A percentile compares a stretch with the other conserved stretches of the same genome.
Evolutionary conservation across 2,888 invertebrate genomes (phyloP).

Genomic region (Thera obeliscata): DNA sequence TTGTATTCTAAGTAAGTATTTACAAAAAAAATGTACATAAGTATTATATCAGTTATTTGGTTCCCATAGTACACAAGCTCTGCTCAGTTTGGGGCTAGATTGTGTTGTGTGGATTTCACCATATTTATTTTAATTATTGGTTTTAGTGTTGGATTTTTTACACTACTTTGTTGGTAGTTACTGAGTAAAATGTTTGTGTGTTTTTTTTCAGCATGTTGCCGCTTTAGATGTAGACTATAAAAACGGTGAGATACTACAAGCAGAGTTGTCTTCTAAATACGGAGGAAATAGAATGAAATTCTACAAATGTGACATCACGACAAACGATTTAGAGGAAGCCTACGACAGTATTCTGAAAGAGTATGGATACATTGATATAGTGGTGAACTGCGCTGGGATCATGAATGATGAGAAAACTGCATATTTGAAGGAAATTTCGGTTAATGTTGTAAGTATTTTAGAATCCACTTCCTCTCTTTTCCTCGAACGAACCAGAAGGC

Average conservation of each 20-base stretch:
- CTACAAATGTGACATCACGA: slow-evolving; percentile 62
- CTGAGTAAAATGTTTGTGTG: neutral
- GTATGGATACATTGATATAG: slow-evolving; percentile 64
- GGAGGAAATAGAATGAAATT: slow-evolving; percentile 54
- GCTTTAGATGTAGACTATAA: slow-evolving; percentile 54
- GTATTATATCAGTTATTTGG: too few relatives aligned
- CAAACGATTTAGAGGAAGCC: slow-evolving; percentile 51
- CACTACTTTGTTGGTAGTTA: too few relatives aligned
- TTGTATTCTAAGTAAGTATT: too few relatives aligned
- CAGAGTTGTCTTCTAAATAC: slow-evolving; percentile 50
- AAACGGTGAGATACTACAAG: slow-evolving; percentile 51
- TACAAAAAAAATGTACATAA: too few relatives aligned
- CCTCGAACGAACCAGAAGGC: too few relatives aligned
- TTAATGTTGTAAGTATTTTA: slow-evolving; percentile 66
- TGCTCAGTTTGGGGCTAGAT: too few relatives aligned
- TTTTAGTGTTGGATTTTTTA: too few relatives aligned
- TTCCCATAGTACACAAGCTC: too few relatives aligned
- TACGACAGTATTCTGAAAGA: slow-evolving; percentile 55
- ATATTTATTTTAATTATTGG: too few relatives aligned
- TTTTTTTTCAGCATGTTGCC: slow-evolving; percentile 59
- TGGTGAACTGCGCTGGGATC: slow-evolving; percentile 70
- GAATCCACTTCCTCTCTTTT: too few relatives aligned
- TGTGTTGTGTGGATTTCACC: too few relatives aligned
- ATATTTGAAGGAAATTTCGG: slow-evolving; percentile 63
- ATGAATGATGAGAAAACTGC: slow-evolving; percentile 64